Conservation (phyloP, 2,113 vertebrate species). For the Scartelaos histophorus region DNA sequence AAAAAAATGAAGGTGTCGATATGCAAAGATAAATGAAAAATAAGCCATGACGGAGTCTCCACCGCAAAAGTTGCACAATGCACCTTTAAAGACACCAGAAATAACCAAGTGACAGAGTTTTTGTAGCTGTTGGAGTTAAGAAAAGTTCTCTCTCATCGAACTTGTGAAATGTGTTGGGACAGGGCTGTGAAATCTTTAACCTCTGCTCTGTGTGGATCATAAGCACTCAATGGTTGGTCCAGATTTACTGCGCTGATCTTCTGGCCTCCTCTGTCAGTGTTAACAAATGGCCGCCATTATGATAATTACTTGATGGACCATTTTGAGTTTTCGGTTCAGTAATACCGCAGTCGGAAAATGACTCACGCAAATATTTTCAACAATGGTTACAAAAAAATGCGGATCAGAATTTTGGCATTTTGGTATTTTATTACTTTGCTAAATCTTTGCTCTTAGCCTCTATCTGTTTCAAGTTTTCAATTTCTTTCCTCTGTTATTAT, state of each 20-base stretch:
- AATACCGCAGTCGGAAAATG: background rate
- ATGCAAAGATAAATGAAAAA: no score
- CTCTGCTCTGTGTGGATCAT: constrained; percentile 7
- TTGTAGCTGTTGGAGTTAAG: constrained; percentile 17
- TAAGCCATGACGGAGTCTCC: no score
- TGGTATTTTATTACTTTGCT: background rate
- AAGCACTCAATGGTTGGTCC: constrained; percentile 8
- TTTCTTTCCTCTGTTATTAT: no score
- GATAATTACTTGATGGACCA: constrained; percentile 7
- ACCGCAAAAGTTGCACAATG: no score
- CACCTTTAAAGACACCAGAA: no score
- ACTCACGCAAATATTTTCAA: background rate
- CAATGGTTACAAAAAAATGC: background rate
- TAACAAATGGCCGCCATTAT: constrained; percentile 9
- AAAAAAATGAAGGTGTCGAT: no score
- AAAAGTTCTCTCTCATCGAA: constrained; percentile 25
- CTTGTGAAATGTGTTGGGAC: constrained; percentile 12
- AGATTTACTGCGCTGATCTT: background rate
- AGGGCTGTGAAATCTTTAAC: constrained; percentile 7
- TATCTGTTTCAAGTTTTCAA: no score
- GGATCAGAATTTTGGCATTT: background rate
- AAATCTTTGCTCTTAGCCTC: no score
- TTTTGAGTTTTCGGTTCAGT: background rate
- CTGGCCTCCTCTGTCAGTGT: background rate
- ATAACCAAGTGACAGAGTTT: constrained; percentile 12